Conservation (phyloP, 2,888 invertebrate genomes). For the Ommatoiulus sabulosus region DNA sequence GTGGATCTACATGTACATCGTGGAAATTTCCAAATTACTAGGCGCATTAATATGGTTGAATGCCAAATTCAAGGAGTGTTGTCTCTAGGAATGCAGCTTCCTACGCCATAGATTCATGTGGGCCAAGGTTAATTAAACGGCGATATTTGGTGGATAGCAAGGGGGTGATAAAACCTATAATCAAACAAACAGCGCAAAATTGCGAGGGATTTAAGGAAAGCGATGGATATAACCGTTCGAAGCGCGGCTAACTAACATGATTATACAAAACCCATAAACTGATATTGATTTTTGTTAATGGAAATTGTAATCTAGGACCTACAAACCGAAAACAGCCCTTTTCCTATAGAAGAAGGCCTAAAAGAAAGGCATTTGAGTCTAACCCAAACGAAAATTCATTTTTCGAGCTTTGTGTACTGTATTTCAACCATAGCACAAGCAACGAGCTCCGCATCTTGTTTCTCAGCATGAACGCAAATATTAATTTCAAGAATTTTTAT, state of each 20-base stretch:
- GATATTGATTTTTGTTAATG: slow-evolving; percentile 32
- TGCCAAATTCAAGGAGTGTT: neutral
- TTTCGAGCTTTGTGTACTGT: no score
- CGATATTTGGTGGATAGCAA: slow-evolving; percentile 22
- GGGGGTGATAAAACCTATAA: slow-evolving; percentile 23
- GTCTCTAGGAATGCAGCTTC: neutral
- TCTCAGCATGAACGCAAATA: no score
- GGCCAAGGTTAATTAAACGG: slow-evolving; percentile 23
- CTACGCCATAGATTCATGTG: neutral
- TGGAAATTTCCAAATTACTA: neutral
- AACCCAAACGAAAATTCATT: neutral
- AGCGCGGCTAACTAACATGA: neutral
- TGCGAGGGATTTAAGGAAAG: neutral
- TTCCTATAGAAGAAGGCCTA: neutral
- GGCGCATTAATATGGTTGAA: neutral
- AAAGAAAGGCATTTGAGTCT: neutral
- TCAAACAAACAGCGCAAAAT: neutral
- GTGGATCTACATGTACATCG: neutral
- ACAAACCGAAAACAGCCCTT: neutral
- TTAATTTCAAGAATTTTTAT: no score
- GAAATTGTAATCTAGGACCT: neutral
- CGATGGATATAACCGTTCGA: neutral
- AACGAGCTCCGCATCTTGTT: no score
- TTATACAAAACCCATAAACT: slow-evolving; percentile 35
- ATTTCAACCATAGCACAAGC: no score